A percentile compares a stretch with the other conserved stretches of the same genome.
phyloP scores from a whole-genome alignment of 2,113 vertebrate genomes.

The Eleginops maclovinus region DNA sequence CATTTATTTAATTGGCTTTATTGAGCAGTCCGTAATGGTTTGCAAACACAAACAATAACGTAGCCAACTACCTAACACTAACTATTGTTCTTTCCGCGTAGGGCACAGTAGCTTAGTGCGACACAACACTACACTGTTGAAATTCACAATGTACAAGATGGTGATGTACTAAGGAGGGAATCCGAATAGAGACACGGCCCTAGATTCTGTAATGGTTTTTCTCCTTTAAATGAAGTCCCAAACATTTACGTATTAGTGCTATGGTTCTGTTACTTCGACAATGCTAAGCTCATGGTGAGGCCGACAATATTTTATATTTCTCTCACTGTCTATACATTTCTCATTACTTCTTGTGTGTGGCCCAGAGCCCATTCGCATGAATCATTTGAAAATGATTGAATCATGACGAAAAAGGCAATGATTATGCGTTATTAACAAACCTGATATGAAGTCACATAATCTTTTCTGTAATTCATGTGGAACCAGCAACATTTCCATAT shows the following conservation, averaged over 20 bases:
- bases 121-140: no score
- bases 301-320: background rate
- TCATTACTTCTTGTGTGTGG: background rate
- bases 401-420: background rate
- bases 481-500: background rate
- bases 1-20: no score
- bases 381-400: background rate
- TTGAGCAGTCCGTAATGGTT: no score
- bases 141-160: no score
- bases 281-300: background rate
- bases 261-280: background rate
- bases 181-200: background rate
- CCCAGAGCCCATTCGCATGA: background rate
- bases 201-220: background rate
- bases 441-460: background rate
- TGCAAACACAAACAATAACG: no score
- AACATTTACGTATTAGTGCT: background rate
- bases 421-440: background rate
- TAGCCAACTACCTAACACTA: no score
- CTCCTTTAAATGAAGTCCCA: background rate
- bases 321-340: background rate
- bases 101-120: no score
- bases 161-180: no score
- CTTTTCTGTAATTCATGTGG: background rate
- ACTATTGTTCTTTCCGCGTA: no score